phyloP scores from a whole-genome alignment of 1,140 invertebrate species.

The Drosophila varians region DNA sequence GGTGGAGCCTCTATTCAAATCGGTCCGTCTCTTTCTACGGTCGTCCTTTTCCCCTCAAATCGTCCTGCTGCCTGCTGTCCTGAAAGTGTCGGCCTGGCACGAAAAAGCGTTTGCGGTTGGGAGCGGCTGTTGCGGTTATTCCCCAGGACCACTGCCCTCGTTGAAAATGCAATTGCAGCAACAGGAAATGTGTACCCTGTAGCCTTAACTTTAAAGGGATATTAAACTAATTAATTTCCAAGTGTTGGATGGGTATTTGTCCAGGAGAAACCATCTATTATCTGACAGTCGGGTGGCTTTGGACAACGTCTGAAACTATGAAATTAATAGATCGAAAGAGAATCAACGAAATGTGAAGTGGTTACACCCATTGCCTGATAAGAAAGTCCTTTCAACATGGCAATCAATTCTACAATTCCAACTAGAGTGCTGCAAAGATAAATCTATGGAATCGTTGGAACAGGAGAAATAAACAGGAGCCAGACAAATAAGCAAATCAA shows the following conservation, averaged over 20 bases:
- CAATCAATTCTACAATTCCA: constrained; percentile 19
- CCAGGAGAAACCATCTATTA: no score
- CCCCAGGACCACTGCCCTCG: constrained; percentile 17
- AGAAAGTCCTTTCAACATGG: constrained; percentile 19
- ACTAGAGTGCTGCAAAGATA: constrained; percentile 8
- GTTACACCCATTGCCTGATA: constrained; percentile 13
- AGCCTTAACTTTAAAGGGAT: neutral
- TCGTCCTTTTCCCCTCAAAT: neutral
- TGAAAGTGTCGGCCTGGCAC: constrained; percentile 41
- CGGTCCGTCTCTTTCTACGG: neutral
- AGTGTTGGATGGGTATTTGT: no score
- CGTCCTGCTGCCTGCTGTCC: constrained; percentile 10
- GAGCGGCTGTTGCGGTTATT: constrained; percentile 53
- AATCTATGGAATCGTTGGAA: neutral
- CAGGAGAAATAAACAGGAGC: constrained; percentile 17
- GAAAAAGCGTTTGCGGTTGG: constrained; percentile 62
- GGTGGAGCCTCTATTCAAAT: neutral
- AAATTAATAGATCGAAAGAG: constrained; percentile 9
- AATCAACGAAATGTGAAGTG: neutral
- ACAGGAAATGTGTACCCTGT: constrained; percentile 18
- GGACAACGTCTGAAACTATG: neutral
- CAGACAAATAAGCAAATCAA: constrained; percentile 70
- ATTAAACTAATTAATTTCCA: neutral
- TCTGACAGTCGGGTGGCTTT: no score
- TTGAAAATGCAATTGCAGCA: constrained; percentile 33